Percentiles rank a stretch among this genome's conserved stretches.
phyloP scores from a whole-genome alignment of 2,113 vertebrate genomes.

The Brachyistius frenatus region DNA sequence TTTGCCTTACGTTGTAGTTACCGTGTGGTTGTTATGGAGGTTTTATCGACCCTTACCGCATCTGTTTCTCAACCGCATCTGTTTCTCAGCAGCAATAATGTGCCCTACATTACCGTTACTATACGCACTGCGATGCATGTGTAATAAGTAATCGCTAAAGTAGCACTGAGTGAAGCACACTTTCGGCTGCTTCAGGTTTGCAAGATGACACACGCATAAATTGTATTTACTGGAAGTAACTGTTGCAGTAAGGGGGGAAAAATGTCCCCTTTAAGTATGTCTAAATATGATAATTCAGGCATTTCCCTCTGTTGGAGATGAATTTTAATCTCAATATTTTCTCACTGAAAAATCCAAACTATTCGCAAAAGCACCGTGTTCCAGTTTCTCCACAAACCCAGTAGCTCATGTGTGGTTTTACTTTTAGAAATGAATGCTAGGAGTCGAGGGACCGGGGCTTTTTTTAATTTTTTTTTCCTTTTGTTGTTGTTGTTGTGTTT shows the following conservation, averaged over 20 bases:
- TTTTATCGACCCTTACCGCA: constrained; percentile 19
- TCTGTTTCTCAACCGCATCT: constrained; percentile 8
- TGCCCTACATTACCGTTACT: constrained; percentile 1
- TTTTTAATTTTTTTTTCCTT: no score
- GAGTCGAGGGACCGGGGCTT: background rate
- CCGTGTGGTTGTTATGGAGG: constrained; percentile 37
- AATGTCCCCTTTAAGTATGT: constrained; percentile 4
- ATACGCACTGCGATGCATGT: background rate
- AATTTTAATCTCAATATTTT: constrained; percentile 36
- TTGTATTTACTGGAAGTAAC: constrained; percentile 8
- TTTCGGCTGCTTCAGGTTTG: constrained; percentile 31
- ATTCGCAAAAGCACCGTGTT: constrained; percentile 48
- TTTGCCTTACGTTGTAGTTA: constrained; percentile 42
- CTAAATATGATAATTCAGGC: constrained; percentile 44
- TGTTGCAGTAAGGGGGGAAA: constrained; percentile 10
- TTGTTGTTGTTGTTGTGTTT: background rate
- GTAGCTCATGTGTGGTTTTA: constrained; percentile 27
- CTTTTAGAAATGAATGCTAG: constrained; percentile 26
- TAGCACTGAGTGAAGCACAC: background rate
- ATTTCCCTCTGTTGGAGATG: constrained; percentile 14
- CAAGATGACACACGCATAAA: constrained; percentile 32
- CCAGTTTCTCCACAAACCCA: constrained; percentile 25
- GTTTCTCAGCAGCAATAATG: background rate
- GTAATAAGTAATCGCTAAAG: constrained; percentile 36
- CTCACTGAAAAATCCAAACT: constrained; percentile 17